These are phyloP conservation scores for Tetanocera ferruginea DNA, from an alignment of 2,888 invertebrate genomes.

Conservation along the genomic window DNA sequence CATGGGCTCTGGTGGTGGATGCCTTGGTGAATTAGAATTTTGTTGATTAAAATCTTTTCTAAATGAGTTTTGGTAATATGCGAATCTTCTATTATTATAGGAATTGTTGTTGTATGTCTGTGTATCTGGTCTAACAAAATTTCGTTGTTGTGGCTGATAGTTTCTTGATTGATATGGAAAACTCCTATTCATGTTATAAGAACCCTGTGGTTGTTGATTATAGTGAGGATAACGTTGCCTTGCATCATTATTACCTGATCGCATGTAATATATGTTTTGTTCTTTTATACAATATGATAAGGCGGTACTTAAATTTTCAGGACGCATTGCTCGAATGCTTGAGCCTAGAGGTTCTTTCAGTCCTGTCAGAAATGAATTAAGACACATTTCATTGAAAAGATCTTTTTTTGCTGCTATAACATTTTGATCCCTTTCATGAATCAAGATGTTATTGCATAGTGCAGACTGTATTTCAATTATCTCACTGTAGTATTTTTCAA, in stretches of 20 bases:
- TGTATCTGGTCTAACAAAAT: no score
- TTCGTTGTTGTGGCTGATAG: no score
- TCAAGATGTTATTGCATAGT: conserved; percentile 44
- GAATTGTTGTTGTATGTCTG: no score
- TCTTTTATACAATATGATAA: conserved; percentile 46
- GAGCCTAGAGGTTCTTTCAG: conserved; percentile 51
- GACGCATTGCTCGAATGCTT: conserved; percentile 48
- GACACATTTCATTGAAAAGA: conserved; percentile 49
- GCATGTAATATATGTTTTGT: conserved; percentile 41
- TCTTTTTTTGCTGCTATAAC: conserved; percentile 47
- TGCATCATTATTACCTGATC: neutral
- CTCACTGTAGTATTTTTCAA: conserved; percentile 45
- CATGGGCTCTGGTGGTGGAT: no score
- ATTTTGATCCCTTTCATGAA: conserved; percentile 47
- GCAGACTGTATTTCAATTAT: conserved; percentile 47
- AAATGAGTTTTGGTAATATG: no score
- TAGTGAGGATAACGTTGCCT: no score
- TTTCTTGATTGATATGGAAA: no score
- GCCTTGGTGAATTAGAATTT: no score
- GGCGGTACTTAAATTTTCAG: conserved; percentile 36
- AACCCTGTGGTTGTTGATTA: no score
- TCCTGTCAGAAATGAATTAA: conserved; percentile 48
- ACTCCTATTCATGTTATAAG: no score
- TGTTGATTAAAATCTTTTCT: no score
- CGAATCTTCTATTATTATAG: no score